A percentile compares a stretch with the other conserved stretches of the same genome.
phyloP scores from a whole-genome alignment of 2,113 vertebrate genomes.

The Alligator sinensis region DNA sequence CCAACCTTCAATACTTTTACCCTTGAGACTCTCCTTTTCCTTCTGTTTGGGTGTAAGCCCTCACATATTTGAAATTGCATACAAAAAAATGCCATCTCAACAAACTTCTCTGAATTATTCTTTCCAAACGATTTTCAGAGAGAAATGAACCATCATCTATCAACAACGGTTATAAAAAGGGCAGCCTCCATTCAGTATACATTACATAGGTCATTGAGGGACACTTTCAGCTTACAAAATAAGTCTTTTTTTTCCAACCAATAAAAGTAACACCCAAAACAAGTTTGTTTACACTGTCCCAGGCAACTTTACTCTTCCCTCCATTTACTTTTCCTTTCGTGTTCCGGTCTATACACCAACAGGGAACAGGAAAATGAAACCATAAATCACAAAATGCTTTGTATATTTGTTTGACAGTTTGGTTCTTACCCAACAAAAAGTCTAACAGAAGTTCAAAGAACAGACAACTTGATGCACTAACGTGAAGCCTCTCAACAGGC shows the following conservation, averaged over 20 bases:
- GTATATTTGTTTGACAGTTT: neutral
- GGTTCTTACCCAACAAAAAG: neutral
- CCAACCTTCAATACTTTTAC: slow-evolving; percentile 27
- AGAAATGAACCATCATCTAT: too few species aligned
- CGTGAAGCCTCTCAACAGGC: neutral
- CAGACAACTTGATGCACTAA: neutral
- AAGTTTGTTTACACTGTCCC: neutral
- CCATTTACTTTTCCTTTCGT: neutral
- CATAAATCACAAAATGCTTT: too few species aligned
- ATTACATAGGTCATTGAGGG: neutral
- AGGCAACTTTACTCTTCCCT: neutral
- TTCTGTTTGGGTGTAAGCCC: neutral
- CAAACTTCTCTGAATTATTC: neutral
- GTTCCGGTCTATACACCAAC: neutral
- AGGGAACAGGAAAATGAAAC: neutral
- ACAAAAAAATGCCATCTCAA: neutral
- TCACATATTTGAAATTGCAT: neutral
- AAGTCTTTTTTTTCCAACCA: neutral
- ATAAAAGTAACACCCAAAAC: neutral
- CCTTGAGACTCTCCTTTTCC: neutral
- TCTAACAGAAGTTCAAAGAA: neutral
- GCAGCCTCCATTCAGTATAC: too few species aligned
- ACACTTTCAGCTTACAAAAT: neutral
- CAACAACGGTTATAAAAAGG: neutral
- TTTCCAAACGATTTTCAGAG: too few species aligned